These are phyloP conservation scores for Ondatra zibethicus DNA, from an alignment of 2,113 vertebrate genomes.

Conservation along the genomic window DNA sequence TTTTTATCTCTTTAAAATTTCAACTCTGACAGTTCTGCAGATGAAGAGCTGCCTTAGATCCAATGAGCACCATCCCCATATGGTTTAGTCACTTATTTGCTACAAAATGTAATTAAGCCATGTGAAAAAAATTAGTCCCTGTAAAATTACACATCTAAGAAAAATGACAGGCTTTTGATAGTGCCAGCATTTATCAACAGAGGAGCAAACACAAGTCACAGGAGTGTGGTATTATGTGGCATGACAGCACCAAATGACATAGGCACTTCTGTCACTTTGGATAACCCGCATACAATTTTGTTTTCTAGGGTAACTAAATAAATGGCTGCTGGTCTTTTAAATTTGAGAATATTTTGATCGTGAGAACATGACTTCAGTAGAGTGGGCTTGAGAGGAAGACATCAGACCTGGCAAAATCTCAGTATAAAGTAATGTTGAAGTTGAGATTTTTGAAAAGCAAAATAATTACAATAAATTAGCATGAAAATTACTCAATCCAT, in stretches of 20 bases:
- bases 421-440: background rate
- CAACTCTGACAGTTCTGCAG: conserved; percentile 61
- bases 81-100: conserved; percentile 64
- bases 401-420: conserved; percentile 7
- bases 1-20: conserved; percentile 67
- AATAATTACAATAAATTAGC: background rate
- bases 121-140: conserved; percentile 61
- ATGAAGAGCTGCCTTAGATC: conserved; percentile 55
- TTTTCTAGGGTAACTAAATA: background rate
- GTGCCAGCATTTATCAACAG: conserved; percentile 15
- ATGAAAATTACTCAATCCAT: background rate
- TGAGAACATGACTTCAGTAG: conserved; percentile 1
- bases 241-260: background rate
- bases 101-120: conserved; percentile 74
- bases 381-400: conserved; percentile 1
- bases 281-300: background rate
- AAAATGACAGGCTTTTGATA: conserved; percentile 27
- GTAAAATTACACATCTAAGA: conserved; percentile 59
- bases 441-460: conserved; percentile 31
- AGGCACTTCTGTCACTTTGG: background rate
- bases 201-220: background rate
- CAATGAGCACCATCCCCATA: conserved; percentile 63
- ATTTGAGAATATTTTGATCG: background rate
- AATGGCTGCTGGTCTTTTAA: background rate
- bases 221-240: background rate